Evolutionary conservation across 2,113 vertebrate genomes (phyloP).

Genomic region (Oriolus oriolus): DNA sequence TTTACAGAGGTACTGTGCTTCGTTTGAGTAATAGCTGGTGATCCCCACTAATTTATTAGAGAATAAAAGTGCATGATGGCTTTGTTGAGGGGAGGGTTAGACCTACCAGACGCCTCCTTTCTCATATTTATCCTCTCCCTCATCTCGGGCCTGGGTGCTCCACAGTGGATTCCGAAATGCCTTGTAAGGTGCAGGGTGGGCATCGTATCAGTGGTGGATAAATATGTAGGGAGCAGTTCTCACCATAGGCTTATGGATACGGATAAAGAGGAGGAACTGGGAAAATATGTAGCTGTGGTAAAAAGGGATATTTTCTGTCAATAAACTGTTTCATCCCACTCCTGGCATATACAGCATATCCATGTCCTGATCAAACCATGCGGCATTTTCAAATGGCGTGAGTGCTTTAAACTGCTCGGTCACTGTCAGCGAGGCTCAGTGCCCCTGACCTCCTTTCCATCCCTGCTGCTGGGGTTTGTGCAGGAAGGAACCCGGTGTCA

Average conservation of each 20-base stretch:
- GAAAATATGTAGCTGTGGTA: neutral
- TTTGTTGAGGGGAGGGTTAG: neutral
- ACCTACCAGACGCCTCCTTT: neutral
- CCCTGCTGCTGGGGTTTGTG: neutral
- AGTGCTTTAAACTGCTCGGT: neutral
- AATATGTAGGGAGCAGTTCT: neutral
- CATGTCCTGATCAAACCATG: neutral
- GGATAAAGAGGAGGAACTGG: neutral
- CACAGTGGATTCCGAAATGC: neutral
- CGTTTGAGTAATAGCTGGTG: neutral
- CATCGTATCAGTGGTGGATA: neutral
- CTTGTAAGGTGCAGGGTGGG: neutral
- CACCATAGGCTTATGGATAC: fast-evolving
- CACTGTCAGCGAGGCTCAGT: fast-evolving
- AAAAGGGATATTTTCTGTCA: neutral
- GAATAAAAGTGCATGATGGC: neutral
- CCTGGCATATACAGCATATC: neutral
- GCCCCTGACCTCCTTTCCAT: neutral
- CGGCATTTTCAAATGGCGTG: neutral
- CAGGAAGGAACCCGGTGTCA: fast-evolving
- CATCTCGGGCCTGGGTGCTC: neutral
- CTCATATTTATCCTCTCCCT: neutral
- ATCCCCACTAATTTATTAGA: neutral
- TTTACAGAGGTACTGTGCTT: neutral
- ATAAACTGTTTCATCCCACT: neutral